These are phyloP conservation scores for Notarius lentiginosus DNA, from an alignment of 2,113 vertebrate genomes.

Conservation along the genomic window DNA sequence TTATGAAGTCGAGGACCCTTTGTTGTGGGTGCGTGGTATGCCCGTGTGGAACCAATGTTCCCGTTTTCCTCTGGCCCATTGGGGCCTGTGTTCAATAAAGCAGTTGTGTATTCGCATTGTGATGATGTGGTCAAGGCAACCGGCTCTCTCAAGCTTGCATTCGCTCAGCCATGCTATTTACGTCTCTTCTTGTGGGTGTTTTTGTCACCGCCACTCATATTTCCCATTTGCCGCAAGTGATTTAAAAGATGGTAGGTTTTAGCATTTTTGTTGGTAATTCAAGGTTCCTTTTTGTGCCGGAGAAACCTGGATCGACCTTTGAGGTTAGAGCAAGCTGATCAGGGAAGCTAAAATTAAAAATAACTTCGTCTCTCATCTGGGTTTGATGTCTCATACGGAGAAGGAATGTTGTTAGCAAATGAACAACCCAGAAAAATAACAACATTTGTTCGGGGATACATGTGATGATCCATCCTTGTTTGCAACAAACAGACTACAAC, in stretches of 20 bases:
- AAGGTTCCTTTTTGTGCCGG: constrained; percentile 49
- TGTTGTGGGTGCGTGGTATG: constrained; percentile 86
- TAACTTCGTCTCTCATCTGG: constrained; percentile 41
- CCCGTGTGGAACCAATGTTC: constrained; percentile 83
- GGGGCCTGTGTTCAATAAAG: constrained; percentile 92
- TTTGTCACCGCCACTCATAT: constrained; percentile 64
- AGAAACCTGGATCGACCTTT: constrained; percentile 50
- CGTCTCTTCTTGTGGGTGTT: constrained; percentile 62
- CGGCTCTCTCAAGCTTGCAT: constrained; percentile 84
- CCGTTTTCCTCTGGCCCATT: constrained; percentile 73
- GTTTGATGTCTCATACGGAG: constrained; percentile 28
- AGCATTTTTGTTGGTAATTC: constrained; percentile 57
- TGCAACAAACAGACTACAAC: background rate
- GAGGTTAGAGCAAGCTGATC: constrained; percentile 39
- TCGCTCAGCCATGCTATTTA: constrained; percentile 79
- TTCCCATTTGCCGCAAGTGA: constrained; percentile 61
- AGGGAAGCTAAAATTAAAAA: constrained; percentile 34
- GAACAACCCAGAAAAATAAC: constrained; percentile 20
- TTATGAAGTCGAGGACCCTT: constrained; percentile 74
- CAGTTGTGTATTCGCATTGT: constrained; percentile 89
- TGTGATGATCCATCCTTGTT: background rate
- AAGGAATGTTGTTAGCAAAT: constrained; percentile 32
- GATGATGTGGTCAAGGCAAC: constrained; percentile 91
- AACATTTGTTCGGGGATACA: constrained; percentile 8
- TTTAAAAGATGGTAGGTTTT: constrained; percentile 59